Conservation (phyloP, 2,888 invertebrate genomes). For the Eupeodes latifasciatus region DNA sequence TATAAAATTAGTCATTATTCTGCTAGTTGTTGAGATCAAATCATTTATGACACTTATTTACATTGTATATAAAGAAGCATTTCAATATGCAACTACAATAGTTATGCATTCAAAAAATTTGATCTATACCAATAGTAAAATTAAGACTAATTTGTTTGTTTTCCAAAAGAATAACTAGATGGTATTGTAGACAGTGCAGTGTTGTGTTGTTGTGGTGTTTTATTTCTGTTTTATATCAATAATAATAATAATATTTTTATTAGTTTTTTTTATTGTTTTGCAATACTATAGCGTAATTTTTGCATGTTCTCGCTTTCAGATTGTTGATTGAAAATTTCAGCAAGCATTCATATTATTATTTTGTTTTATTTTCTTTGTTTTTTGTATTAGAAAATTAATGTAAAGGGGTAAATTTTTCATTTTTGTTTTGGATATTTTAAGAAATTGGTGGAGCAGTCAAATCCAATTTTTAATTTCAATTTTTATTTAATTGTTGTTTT, state of each 20-base stretch:
- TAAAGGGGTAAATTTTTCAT: neutral
- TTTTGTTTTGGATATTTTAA: neutral
- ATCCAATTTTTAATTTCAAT: neutral
- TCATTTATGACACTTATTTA: neutral
- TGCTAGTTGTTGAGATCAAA: neutral
- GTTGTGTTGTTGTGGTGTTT: slow-evolving; percentile 45
- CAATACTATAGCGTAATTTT: neutral
- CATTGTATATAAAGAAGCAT: neutral
- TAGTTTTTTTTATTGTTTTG: neutral
- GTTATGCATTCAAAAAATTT: neutral
- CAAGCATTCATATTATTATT: slow-evolving; percentile 45
- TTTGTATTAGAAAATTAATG: slow-evolving; percentile 5
- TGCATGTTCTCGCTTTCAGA: slow-evolving; percentile 28
- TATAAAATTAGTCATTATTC: neutral
- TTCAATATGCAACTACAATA: neutral
- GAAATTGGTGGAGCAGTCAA: slow-evolving; percentile 43
- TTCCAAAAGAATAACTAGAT: slow-evolving; percentile 52
- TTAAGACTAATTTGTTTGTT: slow-evolving; percentile 16
- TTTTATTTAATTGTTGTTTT: neutral
- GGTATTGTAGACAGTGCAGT: slow-evolving; percentile 65
- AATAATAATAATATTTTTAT: neutral
- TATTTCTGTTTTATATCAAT: slow-evolving; percentile 14
- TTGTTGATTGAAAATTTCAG: slow-evolving; percentile 34
- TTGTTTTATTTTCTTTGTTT: neutral
- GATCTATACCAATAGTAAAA: neutral